phyloP scores from a whole-genome alignment of 2,888 invertebrate genomes.

The Microctonus hyperodae region DNA sequence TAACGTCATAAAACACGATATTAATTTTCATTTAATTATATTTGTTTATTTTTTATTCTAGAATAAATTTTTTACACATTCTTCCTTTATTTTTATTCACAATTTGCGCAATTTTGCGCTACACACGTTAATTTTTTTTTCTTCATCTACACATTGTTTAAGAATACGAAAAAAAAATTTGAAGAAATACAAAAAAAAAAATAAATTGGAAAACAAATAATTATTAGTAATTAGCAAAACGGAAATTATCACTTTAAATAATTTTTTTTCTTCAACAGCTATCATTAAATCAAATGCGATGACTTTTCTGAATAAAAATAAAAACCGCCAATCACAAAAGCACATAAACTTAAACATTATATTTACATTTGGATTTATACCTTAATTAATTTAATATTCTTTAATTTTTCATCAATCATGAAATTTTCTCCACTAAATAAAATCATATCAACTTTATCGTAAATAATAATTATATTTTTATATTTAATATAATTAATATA shows the following conservation, averaged over 20 bases:
- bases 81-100: neutral
- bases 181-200: neutral
- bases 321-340: conserved; percentile 14
- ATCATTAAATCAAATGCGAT: neutral
- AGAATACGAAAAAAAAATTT: neutral
- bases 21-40: neutral
- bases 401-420: neutral
- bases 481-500: neutral
- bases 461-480: neutral
- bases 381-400: neutral
- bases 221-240: conserved; percentile 16
- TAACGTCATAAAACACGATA: conserved; percentile 11
- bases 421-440: no score
- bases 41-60: neutral
- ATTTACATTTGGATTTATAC: conserved; percentile 23
- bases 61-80: neutral
- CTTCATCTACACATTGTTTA: no score
- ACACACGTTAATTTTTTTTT: neutral
- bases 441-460: no score
- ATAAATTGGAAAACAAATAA: neutral
- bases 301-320: conserved; percentile 19
- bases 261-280: conserved; percentile 40
- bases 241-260: conserved; percentile 46
- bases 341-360: conserved; percentile 6
- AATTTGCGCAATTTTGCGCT: neutral